Evolutionary conservation across 2,113 vertebrate species (phyloP).

Genomic region (Eretmodus cyanostictus): DNA sequence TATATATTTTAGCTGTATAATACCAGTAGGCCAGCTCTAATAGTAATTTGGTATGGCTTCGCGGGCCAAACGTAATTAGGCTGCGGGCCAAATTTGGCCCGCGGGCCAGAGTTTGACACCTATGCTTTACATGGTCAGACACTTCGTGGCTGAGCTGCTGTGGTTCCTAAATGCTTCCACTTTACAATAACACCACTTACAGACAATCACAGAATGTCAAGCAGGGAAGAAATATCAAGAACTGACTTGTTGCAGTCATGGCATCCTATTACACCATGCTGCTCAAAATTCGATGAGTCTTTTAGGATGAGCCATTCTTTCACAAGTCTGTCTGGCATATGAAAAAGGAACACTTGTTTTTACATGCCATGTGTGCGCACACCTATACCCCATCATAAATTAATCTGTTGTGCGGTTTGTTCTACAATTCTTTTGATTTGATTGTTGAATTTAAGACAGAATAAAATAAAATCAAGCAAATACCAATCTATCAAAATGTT

Average conservation of each 20-base stretch:
- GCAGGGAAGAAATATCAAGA: not conserved
- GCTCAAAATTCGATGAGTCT: not conserved
- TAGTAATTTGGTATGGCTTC: no score
- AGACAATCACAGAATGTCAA: not conserved
- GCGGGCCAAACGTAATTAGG: no score
- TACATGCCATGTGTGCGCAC: not conserved
- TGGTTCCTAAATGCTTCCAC: not conserved
- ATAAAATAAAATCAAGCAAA: not conserved
- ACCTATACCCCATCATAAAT: not conserved
- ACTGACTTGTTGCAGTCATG: not conserved
- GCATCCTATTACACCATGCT: not conserved
- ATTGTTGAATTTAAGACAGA: not conserved
- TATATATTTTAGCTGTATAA: no score
- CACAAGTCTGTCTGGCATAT: not conserved
- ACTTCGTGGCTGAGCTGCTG: not conserved
- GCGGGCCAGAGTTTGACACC: no score
- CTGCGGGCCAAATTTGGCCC: no score
- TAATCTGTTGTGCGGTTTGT: not conserved
- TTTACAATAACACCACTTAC: not conserved
- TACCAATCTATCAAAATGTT: not conserved
- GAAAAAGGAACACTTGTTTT: not conserved
- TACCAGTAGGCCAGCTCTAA: no score
- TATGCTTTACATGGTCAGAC: not conserved
- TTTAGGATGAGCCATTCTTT: not conserved
- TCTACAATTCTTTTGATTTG: not conserved